A percentile compares a stretch with the other conserved stretches of the same genome.
These are phyloP conservation scores for Noctua fimbriata DNA, from an alignment of 2,888 invertebrate species.

Conservation along the genomic window DNA sequence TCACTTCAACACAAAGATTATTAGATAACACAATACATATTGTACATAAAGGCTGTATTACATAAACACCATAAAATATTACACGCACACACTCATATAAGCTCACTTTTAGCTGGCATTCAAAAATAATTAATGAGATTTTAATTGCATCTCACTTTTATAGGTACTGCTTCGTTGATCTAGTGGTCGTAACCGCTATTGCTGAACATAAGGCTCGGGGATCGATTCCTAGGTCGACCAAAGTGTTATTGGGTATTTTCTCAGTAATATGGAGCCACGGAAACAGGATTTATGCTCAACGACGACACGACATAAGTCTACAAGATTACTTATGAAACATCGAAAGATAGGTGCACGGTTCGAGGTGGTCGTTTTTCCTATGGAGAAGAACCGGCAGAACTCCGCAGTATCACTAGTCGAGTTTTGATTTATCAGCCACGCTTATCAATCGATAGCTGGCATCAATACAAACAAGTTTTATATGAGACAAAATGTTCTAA, in stretches of 20 bases:
- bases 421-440: too few relatives aligned
- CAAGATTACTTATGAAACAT: too few relatives aligned
- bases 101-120: neutral
- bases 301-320: too few relatives aligned
- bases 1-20: neutral
- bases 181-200: neutral
- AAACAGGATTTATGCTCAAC: too few relatives aligned
- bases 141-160: neutral
- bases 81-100: slow-evolving; percentile 12
- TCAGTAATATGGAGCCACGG: too few relatives aligned
- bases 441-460: too few relatives aligned
- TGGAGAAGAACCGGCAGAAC: too few relatives aligned
- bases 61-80: slow-evolving; percentile 19
- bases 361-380: too few relatives aligned
- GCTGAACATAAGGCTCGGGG: neutral
- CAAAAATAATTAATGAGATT: neutral
- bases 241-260: neutral
- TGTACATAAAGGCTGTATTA: slow-evolving; percentile 15
- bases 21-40: slow-evolving; percentile 12
- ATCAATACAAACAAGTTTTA: too few relatives aligned
- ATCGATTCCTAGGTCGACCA: neutral
- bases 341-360: too few relatives aligned
- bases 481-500: too few relatives aligned
- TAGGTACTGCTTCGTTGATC: neutral
- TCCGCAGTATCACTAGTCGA: too few relatives aligned